Evolutionary conservation across 2,888 invertebrate genomes (phyloP), one percentile per base, ranked within the genome.

Genomic region (Tipula confusa): DNA sequence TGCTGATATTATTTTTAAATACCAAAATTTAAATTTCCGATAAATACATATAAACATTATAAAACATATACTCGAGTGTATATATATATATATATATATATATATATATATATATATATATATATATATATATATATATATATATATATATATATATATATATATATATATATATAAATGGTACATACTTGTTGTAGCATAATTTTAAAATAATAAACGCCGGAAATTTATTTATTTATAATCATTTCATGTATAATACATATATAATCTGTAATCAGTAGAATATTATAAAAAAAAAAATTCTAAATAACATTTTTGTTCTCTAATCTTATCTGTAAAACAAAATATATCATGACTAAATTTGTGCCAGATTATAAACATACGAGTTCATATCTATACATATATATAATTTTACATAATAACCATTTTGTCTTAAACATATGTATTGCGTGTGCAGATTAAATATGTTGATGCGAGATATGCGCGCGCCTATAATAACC

Each of bases 1-100:
- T n/a, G n/a, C n/a, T 64, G 64, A 64, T 64, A 64, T n/a, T n/a
- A n/a, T 64, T 64, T 64, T 64, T 64, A 64, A 64, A 64, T 64
- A 64, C 64, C 64, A 64, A 64, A 64, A 64, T 64, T 64, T 24
- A 24, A 64, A 64, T 64, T 64, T 64, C 64, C 64, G 64, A 64
- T 64, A 64, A 64, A 18, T 64, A 18, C 64, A 64, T 33, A 9
- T 33, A 9, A 6, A 33, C 33, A 9, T 11, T 33, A 33, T 33
- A 33, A 33, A 11, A 1, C 33, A 11, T 33, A 11, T 33, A 33
- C 33, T 7, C 33, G 33, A 33, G 3, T 33, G 11, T 33, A 33
- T 33, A 33, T 2, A 33, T 11, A 33, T 33, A 33, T n/a, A n/a
- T n/a, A n/a, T n/a, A n/a, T n/a, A n/a, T n/a, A n/a, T n/a, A n/a